Evolutionary conservation across 2,888 invertebrate species (phyloP).

Genomic region (Iphiclides podalirius): DNA sequence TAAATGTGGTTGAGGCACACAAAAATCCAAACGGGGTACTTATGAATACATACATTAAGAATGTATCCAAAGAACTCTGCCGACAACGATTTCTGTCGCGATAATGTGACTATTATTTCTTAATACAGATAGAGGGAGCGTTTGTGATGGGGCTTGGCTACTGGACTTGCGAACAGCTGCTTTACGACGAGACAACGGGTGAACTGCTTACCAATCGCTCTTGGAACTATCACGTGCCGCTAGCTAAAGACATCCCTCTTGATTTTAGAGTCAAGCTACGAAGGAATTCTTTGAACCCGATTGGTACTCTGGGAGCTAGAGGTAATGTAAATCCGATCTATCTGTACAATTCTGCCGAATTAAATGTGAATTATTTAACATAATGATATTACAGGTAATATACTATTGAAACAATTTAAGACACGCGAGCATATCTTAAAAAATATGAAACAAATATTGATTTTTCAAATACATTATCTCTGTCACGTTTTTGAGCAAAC

Average conservation of each 20-base stretch:
- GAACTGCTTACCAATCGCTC: conserved; percentile 85
- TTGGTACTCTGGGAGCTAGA: conserved; percentile 25
- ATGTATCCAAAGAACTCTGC: no score
- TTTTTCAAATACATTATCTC: not conserved
- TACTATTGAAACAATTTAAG: not conserved
- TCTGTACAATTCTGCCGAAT: not conserved
- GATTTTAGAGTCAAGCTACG: conserved; percentile 85
- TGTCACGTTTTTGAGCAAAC: no score
- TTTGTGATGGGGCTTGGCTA: conserved; percentile 88
- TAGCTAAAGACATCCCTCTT: conserved; percentile 86
- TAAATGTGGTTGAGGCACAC: no score
- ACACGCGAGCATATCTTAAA: no score
- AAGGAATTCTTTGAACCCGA: conserved; percentile 78
- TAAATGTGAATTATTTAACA: conserved; percentile 14
- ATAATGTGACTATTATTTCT: no score
- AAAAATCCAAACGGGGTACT: no score
- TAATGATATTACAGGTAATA: not conserved
- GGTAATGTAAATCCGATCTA: not conserved
- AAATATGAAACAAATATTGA: not conserved
- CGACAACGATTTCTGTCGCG: no score
- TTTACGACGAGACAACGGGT: conserved; percentile 82
- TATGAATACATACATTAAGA: no score
- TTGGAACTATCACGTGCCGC: conserved; percentile 88
- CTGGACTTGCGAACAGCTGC: conserved; percentile 85
- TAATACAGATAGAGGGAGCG: conserved; percentile 83